Percentiles rank a stretch among this genome's conserved stretches.
Evolutionary conservation across 2,113 vertebrate species (phyloP).

Genomic region (Nothobranchius kuhntae): DNA sequence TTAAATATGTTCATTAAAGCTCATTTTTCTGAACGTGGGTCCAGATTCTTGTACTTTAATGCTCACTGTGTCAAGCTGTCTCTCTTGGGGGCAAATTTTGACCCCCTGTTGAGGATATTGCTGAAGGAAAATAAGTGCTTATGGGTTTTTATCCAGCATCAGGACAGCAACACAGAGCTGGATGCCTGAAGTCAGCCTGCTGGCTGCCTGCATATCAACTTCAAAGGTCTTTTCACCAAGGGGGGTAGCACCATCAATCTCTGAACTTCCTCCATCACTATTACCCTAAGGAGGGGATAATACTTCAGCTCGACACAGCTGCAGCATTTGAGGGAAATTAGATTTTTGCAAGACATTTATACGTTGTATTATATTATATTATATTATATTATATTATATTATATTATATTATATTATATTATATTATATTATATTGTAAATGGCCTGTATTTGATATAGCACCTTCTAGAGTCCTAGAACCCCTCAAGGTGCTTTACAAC

Average conservation of each 20-base stretch:
- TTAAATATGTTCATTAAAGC: neutral
- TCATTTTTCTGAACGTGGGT: neutral
- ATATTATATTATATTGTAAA: too few species aligned
- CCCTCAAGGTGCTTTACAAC: too few species aligned
- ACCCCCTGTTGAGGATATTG: conserved; percentile 1
- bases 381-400: too few species aligned
- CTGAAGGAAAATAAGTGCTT: conserved; percentile 17
- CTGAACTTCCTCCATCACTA: conserved; percentile 10
- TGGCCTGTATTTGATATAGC: too few species aligned
- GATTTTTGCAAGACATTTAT: too few species aligned
- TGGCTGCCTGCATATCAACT: conserved; percentile 31
- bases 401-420: too few species aligned
- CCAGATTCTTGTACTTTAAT: neutral
- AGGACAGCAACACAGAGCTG: conserved; percentile 10
- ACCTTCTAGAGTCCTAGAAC: too few species aligned
- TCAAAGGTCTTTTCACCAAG: conserved; percentile 54
- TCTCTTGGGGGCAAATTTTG: neutral
- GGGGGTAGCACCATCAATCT: conserved; percentile 19
- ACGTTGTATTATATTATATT: too few species aligned
- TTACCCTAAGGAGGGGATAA: conserved; percentile 12
- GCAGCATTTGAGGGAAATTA: too few species aligned
- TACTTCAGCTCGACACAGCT: neutral
- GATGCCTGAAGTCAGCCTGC: conserved; percentile 9
- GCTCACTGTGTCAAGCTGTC: too few species aligned
- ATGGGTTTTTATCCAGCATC: conserved; percentile 30